Base-by-base conservation (phyloP, 92 coral and sea anemone genomes). In the Actinernus sp. region DNA sequence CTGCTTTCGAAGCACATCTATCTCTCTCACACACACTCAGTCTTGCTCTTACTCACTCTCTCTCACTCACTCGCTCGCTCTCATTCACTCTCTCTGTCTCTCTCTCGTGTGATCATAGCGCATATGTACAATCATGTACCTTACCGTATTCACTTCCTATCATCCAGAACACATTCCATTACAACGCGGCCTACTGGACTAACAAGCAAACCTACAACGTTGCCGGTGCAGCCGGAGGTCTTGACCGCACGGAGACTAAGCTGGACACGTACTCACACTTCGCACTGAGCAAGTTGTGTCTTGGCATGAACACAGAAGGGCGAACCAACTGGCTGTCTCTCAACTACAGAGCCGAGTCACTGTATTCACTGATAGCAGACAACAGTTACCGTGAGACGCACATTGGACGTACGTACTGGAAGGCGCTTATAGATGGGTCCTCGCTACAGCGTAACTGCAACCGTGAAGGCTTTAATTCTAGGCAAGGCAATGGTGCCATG, bases 391-490 rank as follows among this genome's bases (percentile, higher is more conserved):
- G 55, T 14, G 12, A 2, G 22, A 37, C 46, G 0, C 47, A 26
- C 13, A 16, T 61, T 6, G 81, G 71, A 21, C 54, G 72, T 4
- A 19, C 26, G 8, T 37, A 49, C 1, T 76, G 83, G 83, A 65
- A 76, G 34, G 26, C 8, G 4, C 52, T 65, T 32, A 56, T 76
- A 18, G 20, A 23, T 2, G 69, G 68, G 2, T 76, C 83, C 3
- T 76, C 83, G 10, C 75, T 76, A 4, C 83, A 76, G 28, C 68
- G 31, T 10, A 37, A 64, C 54, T 76, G 83, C 40, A 65, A 57
- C 46, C 34, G 28, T 13, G 75, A 65, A 28, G 83, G 83, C 14
- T 76, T 76, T 34, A 76, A 76, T 54, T 74, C 49, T 5, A 55
- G 22, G 3, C 12, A 6, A 4, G 12, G 24, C 8, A 34, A 45